These are phyloP conservation scores for Urocyon cinereoargenteus DNA, from an alignment of 2,797 vertebrate genomes.

Conservation along the genomic window DNA sequence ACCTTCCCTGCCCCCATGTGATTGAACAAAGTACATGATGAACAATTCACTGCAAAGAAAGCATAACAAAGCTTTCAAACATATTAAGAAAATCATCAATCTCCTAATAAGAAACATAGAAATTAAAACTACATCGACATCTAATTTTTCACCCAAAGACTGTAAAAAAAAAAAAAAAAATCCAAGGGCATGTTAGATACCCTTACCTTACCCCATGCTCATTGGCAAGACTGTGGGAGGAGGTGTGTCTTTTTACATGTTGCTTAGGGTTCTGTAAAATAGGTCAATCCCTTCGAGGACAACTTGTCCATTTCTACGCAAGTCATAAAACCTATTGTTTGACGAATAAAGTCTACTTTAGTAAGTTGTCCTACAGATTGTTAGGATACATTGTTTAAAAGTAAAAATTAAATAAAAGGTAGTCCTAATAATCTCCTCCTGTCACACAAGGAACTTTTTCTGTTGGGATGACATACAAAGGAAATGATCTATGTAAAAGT, in stretches of 20 bases:
- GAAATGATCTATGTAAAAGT: neutral
- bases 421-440: neutral
- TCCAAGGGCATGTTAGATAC: neutral
- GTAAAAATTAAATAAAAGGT: neutral
- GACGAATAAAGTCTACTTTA: neutral
- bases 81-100: neutral
- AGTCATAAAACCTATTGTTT: neutral
- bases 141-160: neutral
- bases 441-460: neutral
- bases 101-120: neutral
- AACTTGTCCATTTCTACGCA: neutral
- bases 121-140: neutral
- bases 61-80: neutral
- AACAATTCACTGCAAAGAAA: neutral
- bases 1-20: neutral
- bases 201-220: neutral
- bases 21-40: fast-evolving
- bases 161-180: neutral
- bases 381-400: neutral
- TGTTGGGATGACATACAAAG: neutral
- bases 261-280: neutral
- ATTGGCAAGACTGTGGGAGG: neutral
- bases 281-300: neutral
- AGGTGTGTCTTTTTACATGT: neutral
- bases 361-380: neutral